Evolutionary conservation across 2,888 invertebrate genomes (phyloP).

Genomic region (Hemistola chrysoprasaria): DNA sequence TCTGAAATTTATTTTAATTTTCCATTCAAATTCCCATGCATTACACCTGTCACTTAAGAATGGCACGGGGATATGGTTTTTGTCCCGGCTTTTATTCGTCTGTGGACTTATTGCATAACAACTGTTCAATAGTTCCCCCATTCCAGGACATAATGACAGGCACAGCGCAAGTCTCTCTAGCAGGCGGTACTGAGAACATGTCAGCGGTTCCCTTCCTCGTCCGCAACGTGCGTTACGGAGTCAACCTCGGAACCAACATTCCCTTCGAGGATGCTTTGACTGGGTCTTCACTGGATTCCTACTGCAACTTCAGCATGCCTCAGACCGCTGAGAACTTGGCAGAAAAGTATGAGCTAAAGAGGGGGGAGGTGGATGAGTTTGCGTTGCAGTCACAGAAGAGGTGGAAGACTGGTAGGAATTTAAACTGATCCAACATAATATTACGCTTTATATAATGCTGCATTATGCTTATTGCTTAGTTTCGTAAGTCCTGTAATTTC

Average conservation of each 20-base stretch:
- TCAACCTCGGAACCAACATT: constrained; percentile 88
- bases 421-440: too few relatives aligned
- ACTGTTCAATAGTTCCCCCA: not conserved
- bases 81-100: too few relatives aligned
- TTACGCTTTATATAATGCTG: too few relatives aligned
- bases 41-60: too few relatives aligned
- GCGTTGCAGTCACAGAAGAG: constrained; percentile 91
- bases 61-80: too few relatives aligned
- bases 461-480: too few relatives aligned
- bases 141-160: constrained; percentile 92
- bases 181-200: constrained; percentile 98
- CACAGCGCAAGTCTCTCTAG: constrained; percentile 91
- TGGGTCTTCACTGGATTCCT: constrained; percentile 89
- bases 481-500: too few relatives aligned
- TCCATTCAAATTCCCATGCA: too few relatives aligned
- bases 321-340: constrained; percentile 96
- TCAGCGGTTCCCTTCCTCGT: constrained; percentile 93
- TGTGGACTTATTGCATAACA: too few relatives aligned
- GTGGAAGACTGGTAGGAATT: constrained; percentile 92
- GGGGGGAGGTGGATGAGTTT: constrained; percentile 92
- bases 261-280: constrained; percentile 91
- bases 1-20: too few relatives aligned
- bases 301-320: constrained; percentile 96
- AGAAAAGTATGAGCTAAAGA: constrained; percentile 88
- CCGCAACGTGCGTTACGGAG: constrained; percentile 92